Evolutionary conservation across 2,888 invertebrate species (phyloP).

Genomic region (Eulithis testata): DNA sequence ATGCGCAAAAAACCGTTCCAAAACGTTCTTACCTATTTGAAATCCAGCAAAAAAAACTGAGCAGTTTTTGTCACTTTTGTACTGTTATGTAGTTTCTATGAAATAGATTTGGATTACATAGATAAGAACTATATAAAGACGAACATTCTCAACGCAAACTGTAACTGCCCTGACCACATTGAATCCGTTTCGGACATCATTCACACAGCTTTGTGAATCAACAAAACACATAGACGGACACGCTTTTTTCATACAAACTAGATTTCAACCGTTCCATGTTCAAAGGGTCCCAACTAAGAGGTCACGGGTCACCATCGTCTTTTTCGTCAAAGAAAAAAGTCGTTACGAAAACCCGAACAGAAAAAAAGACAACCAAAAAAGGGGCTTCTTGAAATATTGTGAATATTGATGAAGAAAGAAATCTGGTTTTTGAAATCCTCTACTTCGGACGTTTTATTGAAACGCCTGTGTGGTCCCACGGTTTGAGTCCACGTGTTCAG

Average conservation of each 20-base stretch:
- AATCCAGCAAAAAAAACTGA: neutral
- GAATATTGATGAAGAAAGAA: slow-evolving; percentile 84
- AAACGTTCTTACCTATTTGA: neutral
- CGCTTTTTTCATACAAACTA: slow-evolving; percentile 79
- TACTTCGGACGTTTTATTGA: slow-evolving; percentile 61
- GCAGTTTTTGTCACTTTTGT: slow-evolving; percentile 6
- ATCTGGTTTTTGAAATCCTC: slow-evolving; percentile 78
- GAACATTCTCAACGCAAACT: slow-evolving; percentile 20
- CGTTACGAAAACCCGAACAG: slow-evolving; percentile 73
- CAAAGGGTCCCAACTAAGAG: slow-evolving; percentile 65
- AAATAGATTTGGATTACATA: slow-evolving; percentile 17
- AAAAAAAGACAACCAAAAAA: slow-evolving; percentile 70
- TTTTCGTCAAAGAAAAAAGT: slow-evolving; percentile 77
- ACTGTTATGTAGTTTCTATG: slow-evolving; percentile 1
- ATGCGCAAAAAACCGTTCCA: too few species aligned
- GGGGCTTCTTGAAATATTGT: slow-evolving; percentile 82
- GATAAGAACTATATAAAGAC: slow-evolving; percentile 15
- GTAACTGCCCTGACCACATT: slow-evolving; percentile 60
- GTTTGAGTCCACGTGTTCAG: slow-evolving; percentile 65
- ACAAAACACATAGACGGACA: slow-evolving; percentile 64
- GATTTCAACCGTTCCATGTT: slow-evolving; percentile 69
- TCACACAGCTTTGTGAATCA: slow-evolving; percentile 61
- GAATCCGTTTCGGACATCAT: slow-evolving; percentile 63
- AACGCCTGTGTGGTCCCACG: slow-evolving; percentile 79
- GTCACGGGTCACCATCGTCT: slow-evolving; percentile 80